phyloP scores from a whole-genome alignment of 92 coral and sea anemone genomes.

The Montipora capitata region DNA sequence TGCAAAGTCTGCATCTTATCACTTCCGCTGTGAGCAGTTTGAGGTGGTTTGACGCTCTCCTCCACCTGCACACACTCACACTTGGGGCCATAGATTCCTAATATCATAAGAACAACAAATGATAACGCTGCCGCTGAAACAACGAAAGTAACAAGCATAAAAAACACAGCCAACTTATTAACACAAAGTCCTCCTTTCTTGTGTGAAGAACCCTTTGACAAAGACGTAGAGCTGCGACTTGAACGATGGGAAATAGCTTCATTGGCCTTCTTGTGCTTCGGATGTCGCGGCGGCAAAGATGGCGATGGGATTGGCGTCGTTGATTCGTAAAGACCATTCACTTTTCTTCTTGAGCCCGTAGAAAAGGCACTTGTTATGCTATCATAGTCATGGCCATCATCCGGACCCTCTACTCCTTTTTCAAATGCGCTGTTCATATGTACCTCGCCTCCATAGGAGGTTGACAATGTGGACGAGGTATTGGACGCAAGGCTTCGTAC shows the following conservation, averaged over 20 bases:
- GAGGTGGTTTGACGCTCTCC: neutral
- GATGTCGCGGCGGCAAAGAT: neutral
- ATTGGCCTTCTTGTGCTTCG: neutral
- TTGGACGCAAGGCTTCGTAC: neutral
- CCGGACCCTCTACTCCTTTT: neutral
- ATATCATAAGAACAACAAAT: neutral
- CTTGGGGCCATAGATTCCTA: neutral
- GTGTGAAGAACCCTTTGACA: neutral
- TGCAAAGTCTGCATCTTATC: constrained; percentile 12
- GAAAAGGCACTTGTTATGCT: neutral
- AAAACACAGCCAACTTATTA: neutral
- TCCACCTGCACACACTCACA: neutral
- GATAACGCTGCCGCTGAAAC: constrained; percentile 10
- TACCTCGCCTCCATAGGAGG: neutral
- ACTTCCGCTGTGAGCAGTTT: neutral
- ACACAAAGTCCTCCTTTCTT: neutral
- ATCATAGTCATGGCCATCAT: neutral
- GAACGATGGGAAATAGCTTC: neutral
- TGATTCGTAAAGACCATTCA: neutral
- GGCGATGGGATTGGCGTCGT: constrained; percentile 4
- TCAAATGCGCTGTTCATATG: constrained; percentile 2
- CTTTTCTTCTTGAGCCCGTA: neutral
- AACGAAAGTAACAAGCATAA: neutral
- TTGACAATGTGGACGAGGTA: neutral
- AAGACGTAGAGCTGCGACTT: neutral